Evolutionary conservation across 1,140 invertebrate genomes (phyloP).

Genomic region (Bombus confusus): DNA sequence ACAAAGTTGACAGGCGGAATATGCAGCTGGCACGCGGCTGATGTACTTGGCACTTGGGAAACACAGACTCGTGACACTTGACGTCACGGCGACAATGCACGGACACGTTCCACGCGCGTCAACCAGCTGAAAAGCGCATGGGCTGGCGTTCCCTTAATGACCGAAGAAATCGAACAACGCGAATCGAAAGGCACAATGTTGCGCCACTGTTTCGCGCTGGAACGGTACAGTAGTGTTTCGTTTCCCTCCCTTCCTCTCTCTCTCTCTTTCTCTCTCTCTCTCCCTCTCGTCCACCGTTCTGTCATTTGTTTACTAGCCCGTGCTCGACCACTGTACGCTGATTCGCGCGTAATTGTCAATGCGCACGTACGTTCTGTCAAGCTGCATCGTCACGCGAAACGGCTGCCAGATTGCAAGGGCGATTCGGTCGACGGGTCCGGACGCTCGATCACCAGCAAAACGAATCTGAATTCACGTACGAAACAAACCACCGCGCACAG

Average conservation of each 20-base stretch:
- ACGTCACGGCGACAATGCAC: conserved; percentile 53
- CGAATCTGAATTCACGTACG: conserved; percentile 68
- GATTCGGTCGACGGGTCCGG: neutral
- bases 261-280: conserved; percentile 27
- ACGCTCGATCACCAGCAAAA: conserved; percentile 30
- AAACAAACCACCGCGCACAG: conserved; percentile 78
- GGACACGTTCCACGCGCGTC: conserved; percentile 30
- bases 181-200: conserved; percentile 44
- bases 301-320: conserved; percentile 74
- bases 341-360: conserved; percentile 55
- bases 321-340: conserved; percentile 54
- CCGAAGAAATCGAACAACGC: conserved; percentile 2
- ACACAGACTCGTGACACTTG: conserved; percentile 47
- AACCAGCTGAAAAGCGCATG: conserved; percentile 22
- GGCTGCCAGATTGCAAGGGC: conserved; percentile 3
- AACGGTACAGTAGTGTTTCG: conserved; percentile 30
- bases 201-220: conserved; percentile 39
- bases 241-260: conserved; percentile 38
- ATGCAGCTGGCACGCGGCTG: conserved; percentile 43
- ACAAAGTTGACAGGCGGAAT: conserved; percentile 24
- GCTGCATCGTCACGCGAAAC: conserved; percentile 22
- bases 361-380: conserved; percentile 42
- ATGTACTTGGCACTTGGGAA: conserved; percentile 42
- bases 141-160: neutral
- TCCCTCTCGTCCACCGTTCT: conserved; percentile 51